These are phyloP conservation scores for Penaeus japonicus DNA, from an alignment of 1,140 invertebrate species.

Conservation along the genomic window DNA sequence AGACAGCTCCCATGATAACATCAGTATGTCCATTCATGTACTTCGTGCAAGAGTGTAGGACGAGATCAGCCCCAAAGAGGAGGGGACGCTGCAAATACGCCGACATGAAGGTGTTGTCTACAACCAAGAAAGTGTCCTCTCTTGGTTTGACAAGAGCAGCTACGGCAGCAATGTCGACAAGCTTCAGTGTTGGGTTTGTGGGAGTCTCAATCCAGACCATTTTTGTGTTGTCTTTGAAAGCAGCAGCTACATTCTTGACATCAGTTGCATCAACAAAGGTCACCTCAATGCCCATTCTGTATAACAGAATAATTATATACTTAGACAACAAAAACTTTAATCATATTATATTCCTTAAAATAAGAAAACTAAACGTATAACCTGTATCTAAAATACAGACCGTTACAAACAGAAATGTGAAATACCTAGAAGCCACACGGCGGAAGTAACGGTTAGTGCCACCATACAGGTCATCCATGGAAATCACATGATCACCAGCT, in stretches of 20 bases:
- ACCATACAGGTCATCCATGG: conserved; percentile 94
- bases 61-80: conserved; percentile 89
- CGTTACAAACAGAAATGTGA: not conserved
- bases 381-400: not conserved
- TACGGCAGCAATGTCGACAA: conserved; percentile 87
- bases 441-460: conserved; percentile 79
- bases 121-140: conserved; percentile 79
- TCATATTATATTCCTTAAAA: not conserved
- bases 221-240: conserved; percentile 56
- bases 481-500: conserved; percentile 89
- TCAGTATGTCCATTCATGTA: conserved; percentile 99
- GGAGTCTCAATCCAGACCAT: conserved; percentile 94
- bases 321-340: not conserved
- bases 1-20: conserved; percentile 93
- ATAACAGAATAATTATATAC: not conserved
- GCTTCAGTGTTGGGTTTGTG: conserved; percentile 94
- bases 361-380: not conserved
- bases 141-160: conserved; percentile 71
- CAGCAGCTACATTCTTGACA: conserved; percentile 25
- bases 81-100: conserved; percentile 95
- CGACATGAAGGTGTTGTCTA: conserved; percentile 98
- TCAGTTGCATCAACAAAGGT: conserved; percentile 83
- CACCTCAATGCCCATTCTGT: conserved; percentile 73
- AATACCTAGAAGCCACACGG: conserved; percentile 69
- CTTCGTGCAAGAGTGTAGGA: conserved; percentile 94